phyloP scores from a whole-genome alignment of 2,113 vertebrate genomes.

The Rattus rattus region DNA sequence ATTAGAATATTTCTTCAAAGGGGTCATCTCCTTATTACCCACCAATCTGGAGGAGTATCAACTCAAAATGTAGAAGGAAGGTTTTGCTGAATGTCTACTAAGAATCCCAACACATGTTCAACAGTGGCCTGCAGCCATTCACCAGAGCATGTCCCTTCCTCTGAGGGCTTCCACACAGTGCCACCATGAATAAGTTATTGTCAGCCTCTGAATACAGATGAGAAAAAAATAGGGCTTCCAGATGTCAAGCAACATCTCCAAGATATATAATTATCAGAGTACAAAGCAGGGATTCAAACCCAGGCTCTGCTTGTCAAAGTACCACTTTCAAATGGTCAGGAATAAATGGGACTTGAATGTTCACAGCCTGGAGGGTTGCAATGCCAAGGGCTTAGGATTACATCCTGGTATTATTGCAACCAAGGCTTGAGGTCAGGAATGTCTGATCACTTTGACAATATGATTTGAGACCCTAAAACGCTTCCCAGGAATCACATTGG shows the following conservation, averaged over 20 bases:
- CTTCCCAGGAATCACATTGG: not conserved
- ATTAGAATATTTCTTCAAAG: not conserved
- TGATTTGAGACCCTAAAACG: not conserved
- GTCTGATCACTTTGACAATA: not conserved
- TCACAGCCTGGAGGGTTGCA: accelerated
- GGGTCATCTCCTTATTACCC: not conserved
- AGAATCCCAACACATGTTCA: accelerated
- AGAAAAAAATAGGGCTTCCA: not conserved
- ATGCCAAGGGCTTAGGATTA: not conserved
- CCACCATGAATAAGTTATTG: not conserved
- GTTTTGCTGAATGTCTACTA: not conserved
- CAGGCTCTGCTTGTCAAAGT: not conserved
- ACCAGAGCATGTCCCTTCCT: accelerated
- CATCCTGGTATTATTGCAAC: not conserved
- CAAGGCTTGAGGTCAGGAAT: not conserved
- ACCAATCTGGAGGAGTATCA: not conserved
- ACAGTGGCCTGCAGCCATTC: not conserved
- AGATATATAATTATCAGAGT: not conserved
- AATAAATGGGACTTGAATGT: not conserved
- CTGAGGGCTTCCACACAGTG: too few relatives aligned
- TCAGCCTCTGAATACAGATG: not conserved
- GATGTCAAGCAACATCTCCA: not conserved
- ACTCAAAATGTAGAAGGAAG: not conserved
- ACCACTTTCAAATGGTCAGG: not conserved
- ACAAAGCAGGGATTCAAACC: not conserved